phyloP scores from a whole-genome alignment of 2,113 vertebrate genomes.

The Condylura cristata region DNA sequence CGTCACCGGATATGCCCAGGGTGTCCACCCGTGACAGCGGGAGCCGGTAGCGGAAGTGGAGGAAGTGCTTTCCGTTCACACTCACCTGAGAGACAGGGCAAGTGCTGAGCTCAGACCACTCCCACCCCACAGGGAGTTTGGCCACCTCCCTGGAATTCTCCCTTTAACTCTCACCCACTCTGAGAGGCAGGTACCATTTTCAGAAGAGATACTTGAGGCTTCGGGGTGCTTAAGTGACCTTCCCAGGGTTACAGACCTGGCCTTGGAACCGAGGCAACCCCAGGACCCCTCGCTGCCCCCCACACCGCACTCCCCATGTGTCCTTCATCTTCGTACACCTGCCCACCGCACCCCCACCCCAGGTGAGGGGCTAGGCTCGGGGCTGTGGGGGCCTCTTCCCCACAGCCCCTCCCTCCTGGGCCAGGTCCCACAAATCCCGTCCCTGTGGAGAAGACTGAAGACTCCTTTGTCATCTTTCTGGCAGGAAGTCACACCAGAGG shows the following conservation, averaged over 20 bases:
- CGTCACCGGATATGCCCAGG: conserved; percentile 76
- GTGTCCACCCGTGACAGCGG: conserved; percentile 77
- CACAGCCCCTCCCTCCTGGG: background rate
- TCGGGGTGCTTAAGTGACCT: background rate
- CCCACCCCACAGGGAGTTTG: too few relatives aligned
- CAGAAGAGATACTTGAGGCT: background rate
- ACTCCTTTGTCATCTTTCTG: background rate
- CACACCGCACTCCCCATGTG: accelerated
- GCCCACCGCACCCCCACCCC: accelerated
- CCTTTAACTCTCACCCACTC: background rate
- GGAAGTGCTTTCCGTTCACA: conserved; percentile 74
- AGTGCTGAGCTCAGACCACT: accelerated
- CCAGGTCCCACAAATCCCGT: background rate
- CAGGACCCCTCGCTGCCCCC: accelerated
- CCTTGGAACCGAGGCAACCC: background rate
- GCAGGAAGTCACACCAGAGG: background rate
- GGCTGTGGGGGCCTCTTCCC: background rate
- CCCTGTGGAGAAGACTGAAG: background rate
- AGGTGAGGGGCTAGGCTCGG: background rate
- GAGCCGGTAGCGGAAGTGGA: conserved; percentile 75
- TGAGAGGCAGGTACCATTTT: background rate
- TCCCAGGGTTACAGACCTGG: too few relatives aligned
- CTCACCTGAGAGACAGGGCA: conserved; percentile 72
- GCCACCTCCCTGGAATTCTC: too few relatives aligned
- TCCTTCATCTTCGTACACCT: background rate